Base-by-base conservation (phyloP, 2,888 invertebrate species). In the Boloria selene region DNA sequence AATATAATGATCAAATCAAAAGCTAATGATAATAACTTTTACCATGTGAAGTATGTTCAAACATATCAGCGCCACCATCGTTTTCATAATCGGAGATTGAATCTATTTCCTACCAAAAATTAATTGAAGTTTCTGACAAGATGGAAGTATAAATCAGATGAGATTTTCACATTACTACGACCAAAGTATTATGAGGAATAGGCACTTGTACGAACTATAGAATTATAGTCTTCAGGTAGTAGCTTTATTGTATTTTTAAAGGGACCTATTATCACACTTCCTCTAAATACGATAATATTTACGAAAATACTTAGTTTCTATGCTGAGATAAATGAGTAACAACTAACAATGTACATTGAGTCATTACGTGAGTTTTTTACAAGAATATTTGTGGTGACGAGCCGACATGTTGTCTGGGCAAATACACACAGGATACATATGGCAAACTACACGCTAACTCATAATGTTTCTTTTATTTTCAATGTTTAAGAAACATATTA, bases 231-330 rank as follows among this genome's bases (percentile, higher is more conserved):
- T 49, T 16, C 47, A 38, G 31, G 10, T 38, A 38, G 1, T 38
- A 10, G 7, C 10, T 38, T 38, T 38, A 7, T 55, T 55, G 7
- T 55, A 63, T 17, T 59, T 54, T 47, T 50, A 52, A n/a, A 31
- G 16, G 54, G 45, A 45, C 17, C 42, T 47, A 64, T 66, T 72
- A 70, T 67, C 64, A 51, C 47, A 52, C 49, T 67, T 62, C 61
- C 61, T 62, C 63, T 63, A 51, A 47, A 18, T 51, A 4, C 67
- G 74, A 77, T 77, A 75, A 74, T 69, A 72, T 74, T 74, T 58
- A 69, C n/a, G n/a, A 56, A 56, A 53, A 47, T 63, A 66, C 53
- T 61, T n/a, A n/a, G 55, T 68, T 71, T 72, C 66, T 69, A 68
- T 64, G 69, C 62, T 22, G 53, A 69, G 65, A 66, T 66, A 70